Base-by-base conservation (phyloP, 1,140 invertebrate genomes). In the Meteorus sp. region DNA sequence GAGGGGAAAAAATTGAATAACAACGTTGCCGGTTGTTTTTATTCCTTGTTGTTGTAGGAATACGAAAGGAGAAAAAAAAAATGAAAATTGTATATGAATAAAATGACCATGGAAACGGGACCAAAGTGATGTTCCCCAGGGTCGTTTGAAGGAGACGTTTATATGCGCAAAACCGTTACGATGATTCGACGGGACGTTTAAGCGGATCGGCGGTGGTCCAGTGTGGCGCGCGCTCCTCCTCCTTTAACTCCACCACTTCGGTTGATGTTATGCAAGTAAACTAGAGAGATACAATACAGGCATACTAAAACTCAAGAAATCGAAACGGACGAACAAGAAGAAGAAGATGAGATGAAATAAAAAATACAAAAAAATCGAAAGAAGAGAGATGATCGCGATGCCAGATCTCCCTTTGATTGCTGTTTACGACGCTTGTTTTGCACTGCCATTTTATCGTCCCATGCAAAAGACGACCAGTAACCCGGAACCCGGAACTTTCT, bases 401-500 rank as follows among this genome's bases (percentile, higher is more conserved):
- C 63, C 33, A 51, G 51, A 65, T 68, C 67, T 67, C 65, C 61
- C 48, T 66, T 64, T 62, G 64, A 67, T 68, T 68, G 61, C 61
- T 66, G 62, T 68, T 70, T 68, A 70, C 64, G 65, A 68, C 64
- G 56, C 52, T 66, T 60, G 63, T 69, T 69, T 67, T 60, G 61
- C 53, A 23, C 45, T 41, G 43, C 37, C 48, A 48, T 56, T 61
- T 37, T 56, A 25, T 25, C 23, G 20, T 25, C n/a, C 62, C 45
- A 29, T 31, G 54, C 39, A 57, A 45, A 55, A 45, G 19, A 27
- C 59, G 43, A 48, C 52, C 58, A 48, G 33, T 54, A 56, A 63
- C 61, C 62, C 64, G 65, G 65, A 66, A 66, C 62, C 55, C 17
- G 47, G 6, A 7, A 15, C 8, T 7, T n/a, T 39, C 3, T 5